A percentile compares a stretch with the other conserved stretches of the same genome.
Evolutionary conservation across 2,113 vertebrate species (phyloP).

Genomic region (Gnathonemus echidnorhynchus): DNA sequence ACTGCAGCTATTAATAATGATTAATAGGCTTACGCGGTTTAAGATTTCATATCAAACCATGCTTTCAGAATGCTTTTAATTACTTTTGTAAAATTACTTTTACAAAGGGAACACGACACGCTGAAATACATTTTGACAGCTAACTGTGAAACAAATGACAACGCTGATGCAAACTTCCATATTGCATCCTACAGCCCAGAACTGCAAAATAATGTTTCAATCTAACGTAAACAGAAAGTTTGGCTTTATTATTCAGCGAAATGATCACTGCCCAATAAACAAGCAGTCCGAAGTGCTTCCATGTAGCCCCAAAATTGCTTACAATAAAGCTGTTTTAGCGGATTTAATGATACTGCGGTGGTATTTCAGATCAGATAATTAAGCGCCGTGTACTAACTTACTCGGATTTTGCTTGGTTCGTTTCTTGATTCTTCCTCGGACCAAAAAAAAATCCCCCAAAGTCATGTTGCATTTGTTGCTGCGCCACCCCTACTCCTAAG

Average conservation of each 20-base stretch:
- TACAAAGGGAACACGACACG: background rate
- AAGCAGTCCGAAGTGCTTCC: background rate
- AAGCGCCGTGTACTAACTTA: background rate
- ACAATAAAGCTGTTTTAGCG: background rate
- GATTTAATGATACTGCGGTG: background rate
- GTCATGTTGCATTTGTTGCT: background rate
- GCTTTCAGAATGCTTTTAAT: background rate
- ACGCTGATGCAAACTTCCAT: background rate
- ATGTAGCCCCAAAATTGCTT: background rate
- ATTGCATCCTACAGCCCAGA: background rate
- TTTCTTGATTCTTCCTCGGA: background rate
- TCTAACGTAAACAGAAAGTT: background rate
- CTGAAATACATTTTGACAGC: background rate
- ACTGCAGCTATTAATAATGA: background rate
- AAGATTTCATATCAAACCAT: background rate
- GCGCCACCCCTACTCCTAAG: slow-evolving; percentile 1
- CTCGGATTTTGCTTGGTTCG: slow-evolving; percentile 1
- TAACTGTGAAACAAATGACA: background rate
- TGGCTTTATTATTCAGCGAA: background rate
- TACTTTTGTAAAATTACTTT: background rate
- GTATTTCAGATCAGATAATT: background rate
- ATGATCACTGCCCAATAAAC: background rate
- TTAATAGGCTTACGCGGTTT: background rate
- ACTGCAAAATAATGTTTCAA: background rate
- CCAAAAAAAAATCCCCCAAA: background rate